Evolutionary conservation across 2,797 vertebrate genomes (phyloP).

Genomic region (Gymnoscopelus braueri): DNA sequence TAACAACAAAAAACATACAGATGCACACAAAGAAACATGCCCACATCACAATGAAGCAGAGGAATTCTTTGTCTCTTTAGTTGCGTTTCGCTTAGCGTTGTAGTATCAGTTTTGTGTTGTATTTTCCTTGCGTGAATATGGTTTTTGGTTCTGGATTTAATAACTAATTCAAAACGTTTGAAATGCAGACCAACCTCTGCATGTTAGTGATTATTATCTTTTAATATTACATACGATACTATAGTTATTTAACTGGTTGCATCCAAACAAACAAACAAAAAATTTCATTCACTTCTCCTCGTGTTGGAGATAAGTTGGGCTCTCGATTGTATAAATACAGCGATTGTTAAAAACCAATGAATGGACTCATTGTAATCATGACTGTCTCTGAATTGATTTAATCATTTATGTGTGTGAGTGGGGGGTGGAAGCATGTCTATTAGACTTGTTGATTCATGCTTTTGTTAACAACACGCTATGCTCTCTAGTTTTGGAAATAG

Average conservation of each 20-base stretch:
- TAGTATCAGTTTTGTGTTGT: conserved; percentile 31
- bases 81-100: conserved; percentile 25
- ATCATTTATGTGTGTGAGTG: conserved; percentile 45
- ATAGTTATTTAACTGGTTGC: conserved; percentile 9
- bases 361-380: conserved; percentile 25
- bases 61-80: conserved; percentile 14
- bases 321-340: conserved; percentile 9
- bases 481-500: conserved; percentile 39
- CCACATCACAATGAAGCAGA: not conserved
- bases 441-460: conserved; percentile 57
- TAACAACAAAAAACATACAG: conserved; percentile 1
- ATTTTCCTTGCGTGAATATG: conserved; percentile 21
- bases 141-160: conserved; percentile 29
- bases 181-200: conserved; percentile 13
- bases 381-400: conserved; percentile 22
- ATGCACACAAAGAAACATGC: not conserved
- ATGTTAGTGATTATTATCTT: conserved; percentile 28
- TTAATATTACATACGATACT: conserved; percentile 24
- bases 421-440: conserved; percentile 47
- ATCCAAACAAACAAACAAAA: not conserved
- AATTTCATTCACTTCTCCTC: conserved; percentile 38
- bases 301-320: conserved; percentile 7
- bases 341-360: not conserved
- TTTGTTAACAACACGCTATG: conserved; percentile 36
- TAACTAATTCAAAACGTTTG: conserved; percentile 20